Evolutionary conservation across 2,797 vertebrate species (phyloP), one percentile per base, ranked within the genome.

Genomic region (Coccyzus lansbergi): DNA sequence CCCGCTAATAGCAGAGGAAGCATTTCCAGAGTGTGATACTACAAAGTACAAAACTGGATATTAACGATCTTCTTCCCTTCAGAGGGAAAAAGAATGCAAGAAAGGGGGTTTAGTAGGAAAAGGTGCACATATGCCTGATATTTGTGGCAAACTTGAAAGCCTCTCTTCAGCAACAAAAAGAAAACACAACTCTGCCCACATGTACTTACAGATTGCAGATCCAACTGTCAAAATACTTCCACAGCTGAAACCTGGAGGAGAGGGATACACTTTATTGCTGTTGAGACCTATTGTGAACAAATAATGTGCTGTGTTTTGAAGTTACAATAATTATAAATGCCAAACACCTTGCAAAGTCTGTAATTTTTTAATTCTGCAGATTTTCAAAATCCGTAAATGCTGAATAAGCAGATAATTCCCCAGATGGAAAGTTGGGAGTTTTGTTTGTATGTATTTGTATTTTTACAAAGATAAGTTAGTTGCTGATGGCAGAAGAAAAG

Each of bases 191-290:
- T 81, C 82, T 93, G 62, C 93, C 93, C 79, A 90, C 86, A 9
- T 74, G 64, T 53, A 75, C 59, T 31, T 79, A 46, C 34, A 48
- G 16, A 24, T 59, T 49, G 52, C 24, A 75, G 78, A 92, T 80
- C 6, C 34, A 51, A 76, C 69, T 94, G 90, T 95, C 96, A 96
- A 94, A 95, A 95, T 74, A 94, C 86, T 87, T 94, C 94, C 83
- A 84, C 70, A 69, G 80, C 78, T 77, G 88, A 90, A 90, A 88
- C 88, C 71, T 83, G 84, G 71, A 80, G 62, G 60, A 86, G 68
- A 94, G 34, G 44, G 60, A 75, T 22, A 42, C 49, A 25, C 34
- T 81, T 81, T 33, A 15, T 38, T 74, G 83, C 83, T 67, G 67
- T 58, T 5, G 40, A 70, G 78, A 77, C 31, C 55, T 75, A 29